Percentiles rank a stretch among this genome's conserved stretches.
Evolutionary conservation across 1,140 invertebrate genomes (phyloP).

Genomic region (Pseudoatta argentina): DNA sequence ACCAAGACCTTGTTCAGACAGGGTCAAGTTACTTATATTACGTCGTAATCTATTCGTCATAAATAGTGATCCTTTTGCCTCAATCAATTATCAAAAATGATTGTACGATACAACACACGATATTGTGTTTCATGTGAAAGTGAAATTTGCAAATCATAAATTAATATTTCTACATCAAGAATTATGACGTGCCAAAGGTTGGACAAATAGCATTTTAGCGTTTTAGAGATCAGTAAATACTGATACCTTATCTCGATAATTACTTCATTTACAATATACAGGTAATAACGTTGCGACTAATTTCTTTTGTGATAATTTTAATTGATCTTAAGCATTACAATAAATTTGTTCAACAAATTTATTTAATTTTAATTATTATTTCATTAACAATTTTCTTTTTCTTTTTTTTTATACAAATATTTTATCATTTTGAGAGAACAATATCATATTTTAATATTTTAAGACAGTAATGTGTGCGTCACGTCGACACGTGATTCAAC

Average conservation of each 20-base stretch:
- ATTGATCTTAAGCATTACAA: background rate
- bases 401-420: background rate
- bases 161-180: slow-evolving; percentile 6
- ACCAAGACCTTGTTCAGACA: slow-evolving; percentile 12
- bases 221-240: slow-evolving; percentile 6
- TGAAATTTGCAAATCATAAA: background rate
- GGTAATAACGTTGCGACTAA: background rate
- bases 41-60: background rate
- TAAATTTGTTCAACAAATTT: slow-evolving; percentile 1
- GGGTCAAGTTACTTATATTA: background rate
- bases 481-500: slow-evolving; percentile 17
- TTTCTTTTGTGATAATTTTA: background rate
- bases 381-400: background rate
- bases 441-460: slow-evolving; percentile 1
- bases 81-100: slow-evolving; percentile 26
- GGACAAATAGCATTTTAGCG: background rate
- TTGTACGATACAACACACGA: background rate
- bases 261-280: background rate
- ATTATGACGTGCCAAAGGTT: background rate
- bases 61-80: background rate
- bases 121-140: background rate
- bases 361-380: background rate
- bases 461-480: background rate
- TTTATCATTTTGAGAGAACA: background rate
- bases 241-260: background rate